phyloP scores from a whole-genome alignment of 2,888 invertebrate genomes.

The Ennomos erosarius region DNA sequence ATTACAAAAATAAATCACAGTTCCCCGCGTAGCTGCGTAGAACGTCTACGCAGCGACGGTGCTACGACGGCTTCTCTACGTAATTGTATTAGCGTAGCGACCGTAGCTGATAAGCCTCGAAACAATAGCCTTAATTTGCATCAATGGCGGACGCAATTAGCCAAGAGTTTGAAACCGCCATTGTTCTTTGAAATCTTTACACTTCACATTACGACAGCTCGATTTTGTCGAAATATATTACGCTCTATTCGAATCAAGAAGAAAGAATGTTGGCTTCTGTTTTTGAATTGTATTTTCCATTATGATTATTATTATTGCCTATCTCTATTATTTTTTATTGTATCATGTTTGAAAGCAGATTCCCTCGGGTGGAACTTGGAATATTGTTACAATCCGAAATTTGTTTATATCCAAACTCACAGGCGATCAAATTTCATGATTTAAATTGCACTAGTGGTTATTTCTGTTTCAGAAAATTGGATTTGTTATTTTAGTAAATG shows the following conservation, averaged over 20 bases:
- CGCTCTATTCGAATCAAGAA: too few species aligned
- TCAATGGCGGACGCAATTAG: conserved; percentile 49
- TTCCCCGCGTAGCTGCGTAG: conserved; percentile 43
- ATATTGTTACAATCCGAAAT: conserved; percentile 24
- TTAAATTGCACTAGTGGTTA: background rate
- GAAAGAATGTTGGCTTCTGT: background rate
- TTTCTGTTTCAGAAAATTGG: conserved; percentile 8
- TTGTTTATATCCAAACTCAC: conserved; percentile 15
- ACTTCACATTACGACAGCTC: too few species aligned
- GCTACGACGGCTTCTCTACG: conserved; percentile 39
- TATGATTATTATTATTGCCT: too few species aligned
- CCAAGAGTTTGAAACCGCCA: conserved; percentile 36
- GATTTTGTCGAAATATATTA: too few species aligned
- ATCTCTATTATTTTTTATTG: too few species aligned
- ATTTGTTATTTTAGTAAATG: background rate
- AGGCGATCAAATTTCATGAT: conserved; percentile 18
- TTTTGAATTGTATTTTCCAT: conserved; percentile 1
- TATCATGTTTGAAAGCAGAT: conserved; percentile 16
- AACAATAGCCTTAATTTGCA: conserved; percentile 61
- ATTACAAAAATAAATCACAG: conserved; percentile 35
- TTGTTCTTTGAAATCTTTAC: conserved; percentile 13
- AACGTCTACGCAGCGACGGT: conserved; percentile 45
- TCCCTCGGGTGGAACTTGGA: conserved; percentile 16
- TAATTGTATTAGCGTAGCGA: conserved; percentile 57
- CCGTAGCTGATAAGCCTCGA: conserved; percentile 49